Conservation (phyloP, 2,888 invertebrate species). For the Hypsopygia costalis region DNA sequence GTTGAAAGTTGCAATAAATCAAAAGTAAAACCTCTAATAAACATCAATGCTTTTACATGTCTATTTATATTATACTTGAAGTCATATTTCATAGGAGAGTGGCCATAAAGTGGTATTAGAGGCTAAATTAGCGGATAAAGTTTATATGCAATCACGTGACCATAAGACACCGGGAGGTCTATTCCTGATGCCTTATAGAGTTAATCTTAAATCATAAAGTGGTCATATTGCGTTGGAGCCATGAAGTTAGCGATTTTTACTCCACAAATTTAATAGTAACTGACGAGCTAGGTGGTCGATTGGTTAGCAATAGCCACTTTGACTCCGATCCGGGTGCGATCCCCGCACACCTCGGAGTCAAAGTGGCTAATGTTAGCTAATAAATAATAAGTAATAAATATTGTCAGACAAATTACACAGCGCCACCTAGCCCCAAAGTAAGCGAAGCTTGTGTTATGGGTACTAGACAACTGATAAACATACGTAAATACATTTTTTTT, state of each 20-base stretch:
- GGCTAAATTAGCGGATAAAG: slow-evolving; percentile 9
- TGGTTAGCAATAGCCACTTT: too few species aligned
- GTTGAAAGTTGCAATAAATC: background rate
- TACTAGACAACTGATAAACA: too few species aligned
- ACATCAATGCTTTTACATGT: slow-evolving; percentile 1
- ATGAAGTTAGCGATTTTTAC: slow-evolving; percentile 1
- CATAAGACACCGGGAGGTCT: slow-evolving; percentile 7
- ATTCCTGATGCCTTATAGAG: slow-evolving; percentile 5
- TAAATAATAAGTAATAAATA: too few species aligned
- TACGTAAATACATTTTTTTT: too few species aligned
- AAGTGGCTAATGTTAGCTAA: too few species aligned
- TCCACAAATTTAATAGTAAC: too few species aligned
- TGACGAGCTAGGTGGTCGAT: too few species aligned
- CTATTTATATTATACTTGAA: background rate
- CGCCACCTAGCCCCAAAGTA: too few species aligned
- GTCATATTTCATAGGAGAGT: slow-evolving; percentile 3
- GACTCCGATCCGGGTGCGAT: too few species aligned
- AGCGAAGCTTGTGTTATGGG: too few species aligned
- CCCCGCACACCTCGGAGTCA: too few species aligned
- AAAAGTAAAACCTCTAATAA: background rate
- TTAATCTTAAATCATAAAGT: slow-evolving; percentile 8
- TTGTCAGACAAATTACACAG: too few species aligned
- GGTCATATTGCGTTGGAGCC: slow-evolving; percentile 4
- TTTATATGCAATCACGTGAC: slow-evolving; percentile 6
- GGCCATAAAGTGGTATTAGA: slow-evolving; percentile 3